Base-by-base conservation (phyloP, 2,888 invertebrate species). In the Anaspis maculata region DNA sequence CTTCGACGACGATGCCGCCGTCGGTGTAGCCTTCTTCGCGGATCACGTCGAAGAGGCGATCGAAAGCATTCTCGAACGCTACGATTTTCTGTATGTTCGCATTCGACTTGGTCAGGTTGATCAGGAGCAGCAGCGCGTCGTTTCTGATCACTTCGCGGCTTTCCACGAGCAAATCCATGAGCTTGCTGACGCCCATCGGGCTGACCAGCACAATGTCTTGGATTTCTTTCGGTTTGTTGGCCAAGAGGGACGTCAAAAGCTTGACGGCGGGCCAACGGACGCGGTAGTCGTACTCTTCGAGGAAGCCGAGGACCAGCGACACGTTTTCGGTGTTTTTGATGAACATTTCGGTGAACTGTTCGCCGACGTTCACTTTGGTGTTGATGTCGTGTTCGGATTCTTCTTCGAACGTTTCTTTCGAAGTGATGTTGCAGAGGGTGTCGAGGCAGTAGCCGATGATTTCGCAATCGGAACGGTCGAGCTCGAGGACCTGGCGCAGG, bases 71-170 rank as follows among this genome's bases (percentile, higher is more conserved):
- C 64, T 99, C 97, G 63, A 97, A 99, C 0, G 97, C 96, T 0
- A 99, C 94, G 53, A 99, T 96, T 69, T 97, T 98, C 64, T 97
- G 96, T 52, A 97, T 92, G 62, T 94, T 96, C 0, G 94, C 88
- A 68, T 98, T 96, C 9, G 86, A 85, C 72, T 86, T 84, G 0
- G 96, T 96, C 49, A 99, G 67, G 54, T 92, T 89, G 43, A 89
- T 89, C 0, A 99, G 71, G 27, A 99, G 69, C 3, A 98, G 66
- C 6, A 99, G 67, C 0, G 91, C 90, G 69, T 96, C 95, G 61
- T 97, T 97, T 41, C 97, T 70, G 37, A 97, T 86, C 1, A 97
- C 88, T 72, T 98, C 97, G 48, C 97, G 74, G 33, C 83, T 87
- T 52, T 99, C 98, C 3, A 83, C 79, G 7, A 99, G 68, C 10